Base-by-base conservation (phyloP, 2,888 invertebrate species). In the Heliconius ismenius region DNA sequence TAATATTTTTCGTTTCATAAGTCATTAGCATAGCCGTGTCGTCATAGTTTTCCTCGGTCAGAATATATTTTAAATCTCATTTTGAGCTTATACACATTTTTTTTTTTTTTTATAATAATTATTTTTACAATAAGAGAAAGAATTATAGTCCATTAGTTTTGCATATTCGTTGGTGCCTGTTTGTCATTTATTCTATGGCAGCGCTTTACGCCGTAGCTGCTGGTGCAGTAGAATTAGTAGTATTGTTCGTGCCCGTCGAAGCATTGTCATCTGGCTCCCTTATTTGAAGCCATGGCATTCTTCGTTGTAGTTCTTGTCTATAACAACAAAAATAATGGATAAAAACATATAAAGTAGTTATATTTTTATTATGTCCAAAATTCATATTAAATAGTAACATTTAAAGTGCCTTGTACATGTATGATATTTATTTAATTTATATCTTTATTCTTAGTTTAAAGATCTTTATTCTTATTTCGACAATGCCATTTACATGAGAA, bases 241-340 rank as follows among this genome's bases (percentile, higher is more conserved):
- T 92, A 82, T 92, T 92, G 80, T 89, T 92, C 3, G 95, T 95
- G 9, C 92, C 89, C 0, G 94, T 95, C 15, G 96, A 96, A n/a
- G 92, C 91, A 0, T 94, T 91, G 81, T 96, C 96, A 62, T 91
- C 91, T 0, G 95, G 95, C 84, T 96, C 96, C 81, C 95, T 95
- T 75, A 96, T 96, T 79, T 96, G 96, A 79, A 96, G 90, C 96
- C 97, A 98, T 15, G 97, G 97, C 88, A 98, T 95, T 74, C 97
- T 96, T 79, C 96, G 97, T 85, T 97, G 96, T 77, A 98, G 92
- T 88, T 98, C 98, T 90, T 96, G 93, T 83, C 97, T 96, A 86
- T 21, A 85, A 65, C 7, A 36, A 65, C 49, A 65, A 32, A n/a
- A 21, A n/a, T 58, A 11, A 43, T 3, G 13, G 13, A 43, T 43